Evolutionary conservation across 2,113 vertebrate species (phyloP).

Genomic region (Fulmarus glacialis): DNA sequence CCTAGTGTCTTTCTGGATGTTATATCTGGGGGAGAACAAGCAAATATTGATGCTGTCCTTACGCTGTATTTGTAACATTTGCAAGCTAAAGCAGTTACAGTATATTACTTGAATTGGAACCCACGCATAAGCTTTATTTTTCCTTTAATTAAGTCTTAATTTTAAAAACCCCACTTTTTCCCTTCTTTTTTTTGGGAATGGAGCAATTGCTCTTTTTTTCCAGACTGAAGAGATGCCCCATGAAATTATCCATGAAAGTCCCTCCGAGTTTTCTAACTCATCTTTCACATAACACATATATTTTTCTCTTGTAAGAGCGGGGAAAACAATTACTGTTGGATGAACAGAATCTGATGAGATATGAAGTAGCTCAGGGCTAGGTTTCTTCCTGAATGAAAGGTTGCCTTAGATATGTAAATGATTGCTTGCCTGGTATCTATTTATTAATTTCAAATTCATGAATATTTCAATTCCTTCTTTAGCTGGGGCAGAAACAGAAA

Average conservation of each 20-base stretch:
- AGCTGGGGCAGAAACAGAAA: background rate
- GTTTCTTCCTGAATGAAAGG: background rate
- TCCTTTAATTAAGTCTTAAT: background rate
- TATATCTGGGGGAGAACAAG: background rate
- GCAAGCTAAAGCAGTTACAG: background rate
- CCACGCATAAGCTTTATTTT: background rate
- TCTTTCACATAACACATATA: background rate
- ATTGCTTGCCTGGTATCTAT: background rate
- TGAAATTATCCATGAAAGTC: background rate
- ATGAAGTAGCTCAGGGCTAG: background rate
- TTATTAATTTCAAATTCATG: background rate
- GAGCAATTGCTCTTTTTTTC: background rate
- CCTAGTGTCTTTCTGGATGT: background rate
- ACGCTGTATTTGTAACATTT: background rate
- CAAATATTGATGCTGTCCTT: background rate
- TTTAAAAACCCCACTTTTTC: background rate
- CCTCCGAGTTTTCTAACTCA: background rate
- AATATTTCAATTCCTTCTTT: background rate
- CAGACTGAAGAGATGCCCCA: background rate
- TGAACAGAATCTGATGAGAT: background rate
- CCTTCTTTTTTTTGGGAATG: accelerated
- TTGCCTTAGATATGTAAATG: background rate
- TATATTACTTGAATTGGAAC: background rate
- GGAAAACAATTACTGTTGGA: background rate
- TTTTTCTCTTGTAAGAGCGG: background rate